Evolutionary conservation across 1,140 invertebrate genomes (phyloP), one percentile per base, ranked within the genome.

Genomic region (Drosophila fuyamai): DNA sequence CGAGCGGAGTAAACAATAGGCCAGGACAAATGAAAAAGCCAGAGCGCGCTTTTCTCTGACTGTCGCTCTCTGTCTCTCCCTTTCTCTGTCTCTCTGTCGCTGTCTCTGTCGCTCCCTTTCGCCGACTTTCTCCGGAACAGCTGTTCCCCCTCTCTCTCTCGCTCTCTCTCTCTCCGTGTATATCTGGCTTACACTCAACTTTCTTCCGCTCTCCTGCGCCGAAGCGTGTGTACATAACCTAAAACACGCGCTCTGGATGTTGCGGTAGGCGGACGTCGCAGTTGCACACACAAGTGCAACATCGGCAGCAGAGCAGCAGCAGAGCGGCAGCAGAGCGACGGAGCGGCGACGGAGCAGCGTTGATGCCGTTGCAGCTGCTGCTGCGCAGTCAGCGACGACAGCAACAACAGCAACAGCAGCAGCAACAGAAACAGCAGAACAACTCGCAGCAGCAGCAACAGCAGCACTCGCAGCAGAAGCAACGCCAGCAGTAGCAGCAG

Each of bases 341-440:
- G 59, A 65, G 60, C 62, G 48, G 67, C 63, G 51, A 70, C 76
- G 70, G 38, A 68, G 61, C 47, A 66, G 65, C 67, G 65, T 71
- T 75, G 76, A 79, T 81, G 89, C 79, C 79, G 83, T 90, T 83
- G 88, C 89, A 85, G 83, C 88, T 88, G 82, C 82, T 83, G 86
- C 86, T 90, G 84, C 80, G 79, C 78, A 80, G 82, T 67, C 71
- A 57, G 75, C 79, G 70, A 74, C 68, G 62, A 54, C 85, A 71
- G 57, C 63, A 68, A 61, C 70, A 62, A 63, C 71, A 60, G 48
- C 55, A 59, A 48, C 40, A 72, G 43, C 50, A 58, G 8, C 54
- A 73, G 29, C 29, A 32, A 32, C 7, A 32, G 29, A 6, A 32
- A 32, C 6, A 32, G 29, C 29, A 32, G 29, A 6, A 32, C 6